A percentile compares a stretch with the other conserved stretches of the same genome.
phyloP scores from a whole-genome alignment of 2,113 vertebrate species.

The Pongo abelii region DNA sequence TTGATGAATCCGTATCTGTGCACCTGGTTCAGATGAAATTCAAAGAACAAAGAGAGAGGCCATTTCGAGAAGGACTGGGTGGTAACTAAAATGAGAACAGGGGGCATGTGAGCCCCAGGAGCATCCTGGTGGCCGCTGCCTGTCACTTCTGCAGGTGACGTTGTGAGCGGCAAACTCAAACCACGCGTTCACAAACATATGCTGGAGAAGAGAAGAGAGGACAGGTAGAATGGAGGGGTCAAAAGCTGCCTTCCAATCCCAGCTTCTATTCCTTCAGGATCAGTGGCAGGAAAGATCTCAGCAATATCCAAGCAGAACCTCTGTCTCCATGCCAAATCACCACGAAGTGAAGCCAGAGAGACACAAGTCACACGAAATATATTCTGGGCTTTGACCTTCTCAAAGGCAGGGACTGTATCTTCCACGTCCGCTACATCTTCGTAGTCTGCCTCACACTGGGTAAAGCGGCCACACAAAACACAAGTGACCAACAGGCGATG shows the following conservation, averaged over 20 bases:
- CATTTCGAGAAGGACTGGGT: background rate
- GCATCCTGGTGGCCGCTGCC: background rate
- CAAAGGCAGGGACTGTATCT: background rate
- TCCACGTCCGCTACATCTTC: rapidly evolving
- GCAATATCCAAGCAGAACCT: background rate
- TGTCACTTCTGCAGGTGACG: too few species aligned
- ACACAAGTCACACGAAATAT: background rate
- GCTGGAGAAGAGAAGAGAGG: background rate
- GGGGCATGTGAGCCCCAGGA: background rate
- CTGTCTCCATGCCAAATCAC: background rate
- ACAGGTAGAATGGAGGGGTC: rapidly evolving
- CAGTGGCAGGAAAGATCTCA: background rate
- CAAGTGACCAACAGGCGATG: background rate
- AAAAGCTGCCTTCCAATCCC: background rate
- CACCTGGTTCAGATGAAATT: background rate
- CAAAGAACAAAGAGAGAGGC: background rate
- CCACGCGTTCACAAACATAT: rapidly evolving
- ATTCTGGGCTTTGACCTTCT: background rate
- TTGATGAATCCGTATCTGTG: background rate
- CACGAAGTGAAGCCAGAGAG: background rate
- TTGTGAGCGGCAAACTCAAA: background rate
- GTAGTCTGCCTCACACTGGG: rapidly evolving
- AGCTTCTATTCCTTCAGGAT: background rate
- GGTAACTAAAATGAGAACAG: background rate
- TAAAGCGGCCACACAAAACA: background rate